Evolutionary conservation across 1,140 invertebrate genomes (phyloP).

Genomic region (Coptotermes formosanus): DNA sequence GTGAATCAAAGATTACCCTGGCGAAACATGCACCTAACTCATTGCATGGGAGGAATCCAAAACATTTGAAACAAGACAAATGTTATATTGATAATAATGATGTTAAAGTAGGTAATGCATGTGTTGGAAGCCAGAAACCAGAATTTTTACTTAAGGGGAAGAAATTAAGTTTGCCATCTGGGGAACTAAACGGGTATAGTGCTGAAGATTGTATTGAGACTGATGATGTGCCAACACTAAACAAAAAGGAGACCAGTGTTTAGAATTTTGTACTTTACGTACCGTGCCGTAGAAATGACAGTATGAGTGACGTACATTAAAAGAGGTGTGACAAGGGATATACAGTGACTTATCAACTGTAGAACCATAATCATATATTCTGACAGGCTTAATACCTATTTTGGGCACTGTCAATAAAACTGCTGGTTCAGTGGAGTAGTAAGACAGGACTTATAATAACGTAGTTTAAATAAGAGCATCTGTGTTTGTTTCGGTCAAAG

Average conservation of each 20-base stretch:
- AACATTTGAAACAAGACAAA: background rate
- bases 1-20: background rate
- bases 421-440: background rate
- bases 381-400: background rate
- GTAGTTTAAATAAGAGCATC: no score
- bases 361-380: background rate
- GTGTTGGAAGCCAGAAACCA: background rate
- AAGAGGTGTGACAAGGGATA: no score
- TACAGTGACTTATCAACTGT: background rate
- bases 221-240: conserved; percentile 1
- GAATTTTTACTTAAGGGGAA: background rate
- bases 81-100: background rate
- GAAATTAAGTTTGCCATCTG: background rate
- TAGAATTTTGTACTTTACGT: background rate
- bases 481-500: no score
- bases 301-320: background rate
- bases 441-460: no score
- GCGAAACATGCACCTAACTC: background rate
- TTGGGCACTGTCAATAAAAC: background rate
- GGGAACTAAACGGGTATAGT: background rate
- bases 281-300: background rate
- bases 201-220: background rate
- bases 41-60: background rate
- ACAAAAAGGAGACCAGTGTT: conserved; percentile 14
- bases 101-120: background rate